These are phyloP conservation scores for Lethrus apterus DNA, from an alignment of 1,140 invertebrate species.

Conservation along the genomic window DNA sequence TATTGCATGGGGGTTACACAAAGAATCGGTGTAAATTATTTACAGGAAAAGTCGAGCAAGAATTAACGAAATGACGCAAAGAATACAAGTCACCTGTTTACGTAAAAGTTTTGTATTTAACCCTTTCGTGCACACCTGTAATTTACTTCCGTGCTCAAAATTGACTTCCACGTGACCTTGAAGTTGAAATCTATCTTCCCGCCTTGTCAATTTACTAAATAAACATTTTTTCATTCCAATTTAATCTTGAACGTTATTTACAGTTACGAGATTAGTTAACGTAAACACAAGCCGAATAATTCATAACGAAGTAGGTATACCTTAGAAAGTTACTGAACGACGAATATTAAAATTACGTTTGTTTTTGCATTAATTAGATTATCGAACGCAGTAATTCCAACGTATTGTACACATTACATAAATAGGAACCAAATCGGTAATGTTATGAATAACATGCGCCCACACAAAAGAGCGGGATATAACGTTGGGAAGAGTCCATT, in stretches of 20 bases:
- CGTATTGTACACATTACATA: too few species aligned
- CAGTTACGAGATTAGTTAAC: neutral
- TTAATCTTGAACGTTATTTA: too few species aligned
- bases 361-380: too few species aligned
- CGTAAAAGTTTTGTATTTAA: neutral
- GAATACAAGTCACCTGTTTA: neutral
- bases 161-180: slow-evolving; percentile 15
- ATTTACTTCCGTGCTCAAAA: slow-evolving; percentile 14
- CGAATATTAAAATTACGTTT: too few species aligned
- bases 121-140: neutral
- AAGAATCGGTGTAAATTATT: neutral
- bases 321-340: neutral
- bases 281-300: neutral
- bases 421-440: slow-evolving; percentile 10
- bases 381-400: too few species aligned
- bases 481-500: slow-evolving; percentile 36
- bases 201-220: slow-evolving; percentile 14
- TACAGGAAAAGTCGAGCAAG: neutral
- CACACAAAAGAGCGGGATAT: slow-evolving; percentile 36
- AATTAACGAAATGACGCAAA: neutral
- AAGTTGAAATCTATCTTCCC: slow-evolving; percentile 10
- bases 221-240: too few species aligned
- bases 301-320: slow-evolving; percentile 2
- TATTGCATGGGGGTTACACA: too few species aligned
- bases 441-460: slow-evolving; percentile 26